Conservation (phyloP, 2,888 invertebrate species). For the Tryphoninae sp. region DNA sequence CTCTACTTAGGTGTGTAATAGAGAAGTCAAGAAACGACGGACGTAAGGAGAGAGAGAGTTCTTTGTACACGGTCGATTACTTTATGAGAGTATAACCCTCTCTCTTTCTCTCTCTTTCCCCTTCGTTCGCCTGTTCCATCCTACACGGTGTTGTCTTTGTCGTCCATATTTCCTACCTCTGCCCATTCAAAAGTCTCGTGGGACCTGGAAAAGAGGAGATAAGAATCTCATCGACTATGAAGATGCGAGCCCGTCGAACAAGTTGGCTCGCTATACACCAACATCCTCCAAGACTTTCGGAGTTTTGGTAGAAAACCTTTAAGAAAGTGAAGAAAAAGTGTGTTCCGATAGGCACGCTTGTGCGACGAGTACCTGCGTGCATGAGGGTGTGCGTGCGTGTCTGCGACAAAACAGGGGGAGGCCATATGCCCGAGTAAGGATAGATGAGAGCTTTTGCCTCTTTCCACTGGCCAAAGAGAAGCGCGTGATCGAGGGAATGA, state of each 20-base stretch:
- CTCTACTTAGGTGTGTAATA: constrained; percentile 12
- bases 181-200: constrained; percentile 52
- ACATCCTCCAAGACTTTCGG: constrained; percentile 39
- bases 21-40: constrained; percentile 42
- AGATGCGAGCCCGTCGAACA: constrained; percentile 36
- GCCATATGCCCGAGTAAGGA: constrained; percentile 39
- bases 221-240: constrained; percentile 50
- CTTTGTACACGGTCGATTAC: constrained; percentile 56
- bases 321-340: constrained; percentile 15
- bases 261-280: constrained; percentile 9
- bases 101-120: constrained; percentile 20
- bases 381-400: constrained; percentile 16
- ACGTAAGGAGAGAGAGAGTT: constrained; percentile 38
- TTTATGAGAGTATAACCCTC: constrained; percentile 59
- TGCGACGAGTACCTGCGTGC: background rate
- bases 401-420: constrained; percentile 24
- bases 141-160: constrained; percentile 6
- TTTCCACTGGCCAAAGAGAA: constrained; percentile 38
- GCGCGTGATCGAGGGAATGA: constrained; percentile 37
- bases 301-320: constrained; percentile 17
- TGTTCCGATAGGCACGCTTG: no score
- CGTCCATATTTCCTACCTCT: constrained; percentile 8
- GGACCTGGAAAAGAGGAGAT: constrained; percentile 45
- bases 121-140: background rate
- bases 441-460: constrained; percentile 45